A percentile compares a stretch with the other conserved stretches of the same genome.
phyloP scores from a whole-genome alignment of 2,113 vertebrate genomes.

The Eurypyga helias region DNA sequence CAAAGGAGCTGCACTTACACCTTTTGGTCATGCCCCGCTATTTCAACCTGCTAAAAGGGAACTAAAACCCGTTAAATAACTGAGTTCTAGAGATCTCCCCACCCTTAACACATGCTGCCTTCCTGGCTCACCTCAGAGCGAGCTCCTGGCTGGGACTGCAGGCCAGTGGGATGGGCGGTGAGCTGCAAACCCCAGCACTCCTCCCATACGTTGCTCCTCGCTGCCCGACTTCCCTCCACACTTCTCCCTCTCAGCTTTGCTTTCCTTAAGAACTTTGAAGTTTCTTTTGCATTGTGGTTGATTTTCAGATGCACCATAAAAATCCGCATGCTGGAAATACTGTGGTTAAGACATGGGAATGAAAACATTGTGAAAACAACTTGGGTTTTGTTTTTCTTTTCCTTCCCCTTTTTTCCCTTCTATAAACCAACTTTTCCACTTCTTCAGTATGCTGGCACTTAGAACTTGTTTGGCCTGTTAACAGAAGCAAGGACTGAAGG shows the following conservation, averaged over 20 bases:
- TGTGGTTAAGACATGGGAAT: constrained; percentile 36
- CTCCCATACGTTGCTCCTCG: not conserved
- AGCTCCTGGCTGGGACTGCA: not conserved
- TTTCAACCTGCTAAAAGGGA: not conserved
- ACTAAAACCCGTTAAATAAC: not conserved
- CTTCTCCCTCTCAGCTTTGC: not conserved
- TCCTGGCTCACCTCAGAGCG: not conserved
- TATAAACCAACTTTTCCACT: constrained; percentile 42
- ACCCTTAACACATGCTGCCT: fast-evolving
- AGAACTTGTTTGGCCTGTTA: not conserved
- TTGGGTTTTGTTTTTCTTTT: constrained; percentile 33
- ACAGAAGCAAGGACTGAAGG: not conserved
- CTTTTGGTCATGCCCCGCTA: not conserved
- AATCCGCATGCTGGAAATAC: not conserved
- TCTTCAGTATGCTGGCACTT: constrained; percentile 14
- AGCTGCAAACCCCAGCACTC: not conserved
- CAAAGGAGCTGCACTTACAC: not conserved
- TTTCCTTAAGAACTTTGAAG: not conserved
- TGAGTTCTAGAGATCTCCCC: not conserved
- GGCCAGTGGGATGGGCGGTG: not conserved
- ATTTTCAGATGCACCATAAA: constrained; percentile 26
- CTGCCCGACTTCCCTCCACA: not conserved
- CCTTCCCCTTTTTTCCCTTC: constrained; percentile 11
- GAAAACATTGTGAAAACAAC: constrained; percentile 35
- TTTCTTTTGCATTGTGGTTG: not conserved